Percentiles rank a stretch among this genome's conserved stretches.
These are phyloP conservation scores for Cisticola juncidis DNA, from an alignment of 2,113 vertebrate genomes.

Conservation along the genomic window DNA sequence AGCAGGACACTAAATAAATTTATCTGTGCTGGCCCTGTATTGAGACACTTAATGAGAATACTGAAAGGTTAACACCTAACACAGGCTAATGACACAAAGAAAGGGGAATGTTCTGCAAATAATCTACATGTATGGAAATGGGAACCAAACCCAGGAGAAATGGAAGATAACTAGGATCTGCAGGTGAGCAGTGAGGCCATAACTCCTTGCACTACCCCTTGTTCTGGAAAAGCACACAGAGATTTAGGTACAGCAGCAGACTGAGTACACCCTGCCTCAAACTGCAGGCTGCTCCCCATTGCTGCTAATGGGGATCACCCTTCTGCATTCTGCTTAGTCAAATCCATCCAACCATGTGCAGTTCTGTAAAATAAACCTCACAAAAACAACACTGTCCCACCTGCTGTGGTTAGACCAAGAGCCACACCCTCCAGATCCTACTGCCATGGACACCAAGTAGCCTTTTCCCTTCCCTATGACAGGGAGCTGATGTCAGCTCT, in stretches of 20 bases:
- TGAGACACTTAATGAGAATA: background rate
- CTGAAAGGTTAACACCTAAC: background rate
- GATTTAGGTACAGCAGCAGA: background rate
- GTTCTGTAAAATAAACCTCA: background rate
- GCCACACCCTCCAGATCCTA: background rate
- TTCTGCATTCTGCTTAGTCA: background rate
- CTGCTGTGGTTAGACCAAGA: background rate
- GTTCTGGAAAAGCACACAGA: background rate
- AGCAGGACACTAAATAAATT: background rate
- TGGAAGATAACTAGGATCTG: background rate
- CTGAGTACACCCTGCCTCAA: background rate
- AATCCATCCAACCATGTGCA: background rate
- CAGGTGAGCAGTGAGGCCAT: background rate
- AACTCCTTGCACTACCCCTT: background rate
- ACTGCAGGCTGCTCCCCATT: background rate
- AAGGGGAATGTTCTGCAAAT: background rate
- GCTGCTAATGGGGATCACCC: fast-evolving
- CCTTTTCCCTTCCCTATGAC: background rate
- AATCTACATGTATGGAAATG: background rate
- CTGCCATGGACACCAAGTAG: background rate
- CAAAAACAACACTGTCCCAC: background rate
- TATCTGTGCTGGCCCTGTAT: background rate
- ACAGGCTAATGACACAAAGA: background rate
- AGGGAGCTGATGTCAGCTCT: background rate
- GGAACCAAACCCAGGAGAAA: background rate